phyloP scores from a whole-genome alignment of 1,140 invertebrate species.

The Trichonephila clavipes region DNA sequence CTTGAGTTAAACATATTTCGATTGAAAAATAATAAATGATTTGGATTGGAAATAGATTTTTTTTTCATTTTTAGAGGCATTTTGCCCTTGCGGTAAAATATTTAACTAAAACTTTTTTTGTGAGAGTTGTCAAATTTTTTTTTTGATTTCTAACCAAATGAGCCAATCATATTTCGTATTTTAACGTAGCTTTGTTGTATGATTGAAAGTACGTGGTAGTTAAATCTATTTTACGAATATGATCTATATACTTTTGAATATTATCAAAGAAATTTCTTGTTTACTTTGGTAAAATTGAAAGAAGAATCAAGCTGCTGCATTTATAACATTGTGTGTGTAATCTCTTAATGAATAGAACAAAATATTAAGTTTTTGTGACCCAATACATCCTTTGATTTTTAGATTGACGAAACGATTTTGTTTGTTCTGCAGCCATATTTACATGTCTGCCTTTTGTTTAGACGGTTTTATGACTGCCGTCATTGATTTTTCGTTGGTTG shows the following conservation, averaged over 20 bases:
- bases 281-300: conserved; percentile 33
- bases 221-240: conserved; percentile 60
- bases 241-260: conserved; percentile 56
- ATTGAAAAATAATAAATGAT: no score
- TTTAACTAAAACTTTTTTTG: conserved; percentile 52
- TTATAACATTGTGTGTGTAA: conserved; percentile 25
- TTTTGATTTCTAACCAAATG: conserved; percentile 58
- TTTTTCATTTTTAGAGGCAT: background rate
- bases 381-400: conserved; percentile 10
- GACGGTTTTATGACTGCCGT: conserved; percentile 52
- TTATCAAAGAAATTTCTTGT: conserved; percentile 33
- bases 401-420: conserved; percentile 55
- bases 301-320: conserved; percentile 40
- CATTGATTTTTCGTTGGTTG: conserved; percentile 41
- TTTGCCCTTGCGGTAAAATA: conserved; percentile 38
- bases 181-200: conserved; percentile 73
- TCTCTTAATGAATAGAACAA: background rate
- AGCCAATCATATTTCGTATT: conserved; percentile 74
- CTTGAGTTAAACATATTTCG: no score
- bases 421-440: conserved; percentile 76
- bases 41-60: no score
- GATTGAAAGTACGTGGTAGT: conserved; percentile 67
- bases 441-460: conserved; percentile 72
- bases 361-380: conserved; percentile 16
- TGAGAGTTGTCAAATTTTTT: conserved; percentile 71